A percentile compares a stretch with the other conserved stretches of the same genome.
Conservation (phyloP, 2,113 vertebrate genomes). For the Nothocercus nigrocapillus region DNA sequence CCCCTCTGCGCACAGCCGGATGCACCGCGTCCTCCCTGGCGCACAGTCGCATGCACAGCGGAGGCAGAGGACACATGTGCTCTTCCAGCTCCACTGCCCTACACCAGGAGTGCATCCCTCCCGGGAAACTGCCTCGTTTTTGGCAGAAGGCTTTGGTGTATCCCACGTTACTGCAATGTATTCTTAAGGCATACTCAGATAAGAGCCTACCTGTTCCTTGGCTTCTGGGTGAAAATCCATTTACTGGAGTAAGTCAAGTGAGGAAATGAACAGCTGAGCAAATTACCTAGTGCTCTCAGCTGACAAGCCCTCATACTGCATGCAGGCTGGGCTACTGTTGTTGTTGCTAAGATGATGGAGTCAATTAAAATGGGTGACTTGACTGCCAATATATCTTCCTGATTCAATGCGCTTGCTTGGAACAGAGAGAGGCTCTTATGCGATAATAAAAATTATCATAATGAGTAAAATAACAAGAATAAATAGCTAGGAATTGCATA, state of each 20-base stretch:
- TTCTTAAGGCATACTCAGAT: neutral
- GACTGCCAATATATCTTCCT: neutral
- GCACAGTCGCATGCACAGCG: neutral
- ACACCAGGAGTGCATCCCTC: neutral
- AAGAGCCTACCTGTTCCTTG: neutral
- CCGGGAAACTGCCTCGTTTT: neutral
- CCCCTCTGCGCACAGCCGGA: neutral
- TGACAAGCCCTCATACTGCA: neutral
- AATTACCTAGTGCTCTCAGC: neutral
- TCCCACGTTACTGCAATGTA: neutral
- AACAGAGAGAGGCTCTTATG: neutral
- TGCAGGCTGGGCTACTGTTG: neutral
- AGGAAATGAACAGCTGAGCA: neutral
- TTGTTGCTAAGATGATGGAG: neutral
- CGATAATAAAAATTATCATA: neutral
- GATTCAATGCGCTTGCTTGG: neutral
- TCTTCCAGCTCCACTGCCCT: neutral
- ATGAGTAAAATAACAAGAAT: conserved; percentile 5
- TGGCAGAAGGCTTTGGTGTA: accelerated
- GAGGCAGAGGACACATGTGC: neutral
- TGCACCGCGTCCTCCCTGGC: neutral
- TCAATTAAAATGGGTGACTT: neutral
- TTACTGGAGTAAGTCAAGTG: neutral
- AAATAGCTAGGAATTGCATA: neutral
- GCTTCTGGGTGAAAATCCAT: neutral